Base-by-base conservation (phyloP, 2,797 vertebrate species). In the Hoplostethus atlanticus region DNA sequence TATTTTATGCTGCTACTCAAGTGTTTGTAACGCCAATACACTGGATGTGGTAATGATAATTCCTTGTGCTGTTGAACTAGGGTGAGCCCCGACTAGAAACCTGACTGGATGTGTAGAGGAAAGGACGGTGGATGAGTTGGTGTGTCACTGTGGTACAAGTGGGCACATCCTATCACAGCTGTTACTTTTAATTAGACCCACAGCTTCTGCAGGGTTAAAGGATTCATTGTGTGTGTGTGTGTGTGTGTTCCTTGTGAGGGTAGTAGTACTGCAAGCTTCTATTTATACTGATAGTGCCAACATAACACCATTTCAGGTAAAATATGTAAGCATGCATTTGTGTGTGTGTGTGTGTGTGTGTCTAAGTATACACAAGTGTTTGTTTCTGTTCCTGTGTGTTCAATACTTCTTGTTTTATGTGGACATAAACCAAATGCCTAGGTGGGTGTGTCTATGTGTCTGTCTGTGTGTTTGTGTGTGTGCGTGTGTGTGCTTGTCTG, bases 171-270 rank as follows among this genome's bases (percentile, higher is more conserved):
- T 21, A 21, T 21, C 21, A 21, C 21, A 21, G 21, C 21, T 21
- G 21, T 21, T 21, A 6, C 34, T 6, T 65, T 50, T 10, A 6
- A 34, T 52, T 53, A 15, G 17, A 13, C 21, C 8, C 40, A 28
- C 1, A 47, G 54, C 56, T 30, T 61, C 28, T 28, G n/a, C 11
- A 38, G 50, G 42, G 66, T 11, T 55, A 10, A 7, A 64, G 12
- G 16, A 36, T 53, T 53, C 36, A 11, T n/a, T 40, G 44, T 30
- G 46, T 60, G 54, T 56, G 66, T 46, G 38, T 48, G 30, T 50
- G 38, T 12, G 17, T 38, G 36, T 58, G 36, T 17, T 5, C 7
- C 10, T 40, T 6, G 38, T 40, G 38, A 40, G 38, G 36, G 44
- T 48, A 25, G 2, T 64, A 38, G 54, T 16, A 6, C 8, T 11